Percentiles rank a stretch among this genome's conserved stretches.
These are phyloP conservation scores for Thymelicus lineola DNA, from an alignment of 2,888 invertebrate genomes.

Conservation along the genomic window DNA sequence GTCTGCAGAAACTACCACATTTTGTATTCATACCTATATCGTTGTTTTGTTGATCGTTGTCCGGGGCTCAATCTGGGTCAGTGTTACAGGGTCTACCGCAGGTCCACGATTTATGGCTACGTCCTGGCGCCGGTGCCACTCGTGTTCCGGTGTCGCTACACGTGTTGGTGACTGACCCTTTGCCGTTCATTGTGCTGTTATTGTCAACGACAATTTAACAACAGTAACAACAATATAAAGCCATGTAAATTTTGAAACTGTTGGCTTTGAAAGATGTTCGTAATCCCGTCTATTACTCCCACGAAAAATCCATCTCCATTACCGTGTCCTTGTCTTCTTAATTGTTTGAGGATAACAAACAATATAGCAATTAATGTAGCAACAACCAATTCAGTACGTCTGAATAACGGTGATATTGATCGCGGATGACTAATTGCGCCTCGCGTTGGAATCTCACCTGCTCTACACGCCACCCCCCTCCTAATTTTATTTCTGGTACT, in stretches of 20 bases:
- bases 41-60: constrained; percentile 11
- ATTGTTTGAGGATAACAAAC: neutral
- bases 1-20: neutral
- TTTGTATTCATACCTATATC: neutral
- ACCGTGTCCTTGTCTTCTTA: no score
- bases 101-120: constrained; percentile 28
- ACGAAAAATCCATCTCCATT: no score
- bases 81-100: constrained; percentile 29
- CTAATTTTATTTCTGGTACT: no score
- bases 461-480: no score
- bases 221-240: no score
- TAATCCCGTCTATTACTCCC: no score
- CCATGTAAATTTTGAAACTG: no score
- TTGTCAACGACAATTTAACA: neutral
- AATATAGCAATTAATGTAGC: constrained; percentile 9
- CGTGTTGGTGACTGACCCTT: constrained; percentile 2
- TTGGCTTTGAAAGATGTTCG: no score
- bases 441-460: neutral
- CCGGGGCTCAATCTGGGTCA: constrained; percentile 32
- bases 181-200: neutral
- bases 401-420: constrained; percentile 10
- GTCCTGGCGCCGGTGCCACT: constrained; percentile 1
- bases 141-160: constrained; percentile 21
- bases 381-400: neutral
- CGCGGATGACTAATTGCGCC: constrained; percentile 13